Evolutionary conservation across 2,113 vertebrate species (phyloP).

Genomic region (Seriola rivoliana): DNA sequence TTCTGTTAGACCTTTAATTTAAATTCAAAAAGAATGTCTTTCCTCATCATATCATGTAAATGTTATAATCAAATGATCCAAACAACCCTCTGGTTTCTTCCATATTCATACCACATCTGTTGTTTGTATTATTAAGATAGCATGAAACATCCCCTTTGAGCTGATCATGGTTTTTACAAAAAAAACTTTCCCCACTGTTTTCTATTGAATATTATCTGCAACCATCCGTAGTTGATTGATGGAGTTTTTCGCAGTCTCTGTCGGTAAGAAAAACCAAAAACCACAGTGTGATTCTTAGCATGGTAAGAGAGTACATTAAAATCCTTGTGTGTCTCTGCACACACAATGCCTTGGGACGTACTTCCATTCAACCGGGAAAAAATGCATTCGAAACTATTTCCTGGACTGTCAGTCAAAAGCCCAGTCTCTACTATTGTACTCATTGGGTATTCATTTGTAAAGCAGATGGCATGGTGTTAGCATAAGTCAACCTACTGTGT

Average conservation of each 20-base stretch:
- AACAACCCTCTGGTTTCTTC: constrained; percentile 31
- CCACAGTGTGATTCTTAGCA: constrained; percentile 58
- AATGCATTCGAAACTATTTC: constrained; percentile 67
- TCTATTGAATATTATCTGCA: constrained; percentile 35
- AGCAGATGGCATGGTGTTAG: constrained; percentile 62
- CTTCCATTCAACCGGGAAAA: constrained; percentile 60
- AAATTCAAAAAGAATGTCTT: constrained; percentile 6
- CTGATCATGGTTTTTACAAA: constrained; percentile 16
- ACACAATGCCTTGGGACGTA: constrained; percentile 28
- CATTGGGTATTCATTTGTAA: constrained; percentile 67
- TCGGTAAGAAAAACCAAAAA: constrained; percentile 59
- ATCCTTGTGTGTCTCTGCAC: constrained; percentile 19
- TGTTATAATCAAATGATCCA: constrained; percentile 13
- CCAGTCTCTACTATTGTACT: constrained; percentile 38
- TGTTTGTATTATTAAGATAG: constrained; percentile 32
- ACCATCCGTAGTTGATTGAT: constrained; percentile 57
- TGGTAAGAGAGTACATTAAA: constrained; percentile 34
- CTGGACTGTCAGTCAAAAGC: constrained; percentile 65
- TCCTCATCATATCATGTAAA: constrained; percentile 12
- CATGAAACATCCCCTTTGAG: constrained; percentile 17
- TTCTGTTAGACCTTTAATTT: constrained; percentile 13
- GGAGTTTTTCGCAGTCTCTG: constrained; percentile 39
- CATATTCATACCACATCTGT: constrained; percentile 34
- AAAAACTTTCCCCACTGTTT: constrained; percentile 19
- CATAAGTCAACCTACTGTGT: background rate